Evolutionary conservation across 2,113 vertebrate species (phyloP).

Genomic region (Brachypodius melanocephalos): DNA sequence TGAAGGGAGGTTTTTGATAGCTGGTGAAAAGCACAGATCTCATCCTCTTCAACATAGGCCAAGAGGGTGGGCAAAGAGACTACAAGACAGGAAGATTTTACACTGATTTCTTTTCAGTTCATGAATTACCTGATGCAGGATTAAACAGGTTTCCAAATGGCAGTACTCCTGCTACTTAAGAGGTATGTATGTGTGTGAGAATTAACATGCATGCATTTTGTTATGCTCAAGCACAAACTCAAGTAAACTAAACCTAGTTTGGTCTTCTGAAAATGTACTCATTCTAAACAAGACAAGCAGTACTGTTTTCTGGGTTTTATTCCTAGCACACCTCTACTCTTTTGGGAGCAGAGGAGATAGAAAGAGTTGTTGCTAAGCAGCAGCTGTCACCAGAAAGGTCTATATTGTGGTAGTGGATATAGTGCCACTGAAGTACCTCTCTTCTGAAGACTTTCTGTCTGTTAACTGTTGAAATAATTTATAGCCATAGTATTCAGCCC

Average conservation of each 20-base stretch:
- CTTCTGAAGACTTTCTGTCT: not conserved
- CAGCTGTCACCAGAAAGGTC: not conserved
- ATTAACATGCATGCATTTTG: fast-evolving
- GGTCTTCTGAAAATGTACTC: not conserved
- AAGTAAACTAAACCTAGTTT: not conserved
- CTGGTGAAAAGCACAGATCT: not conserved
- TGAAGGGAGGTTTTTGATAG: not conserved
- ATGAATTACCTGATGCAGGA: not conserved
- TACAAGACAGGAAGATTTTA: not conserved
- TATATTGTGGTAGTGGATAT: not conserved
- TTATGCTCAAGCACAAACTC: not conserved
- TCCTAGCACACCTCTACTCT: not conserved
- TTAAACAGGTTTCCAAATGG: not conserved
- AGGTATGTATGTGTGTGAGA: not conserved
- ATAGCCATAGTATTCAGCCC: not conserved
- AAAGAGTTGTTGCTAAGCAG: not conserved
- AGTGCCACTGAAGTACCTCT: not conserved
- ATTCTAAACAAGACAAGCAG: not conserved
- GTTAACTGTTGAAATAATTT: slow-evolving; percentile 10
- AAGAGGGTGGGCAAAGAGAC: not conserved
- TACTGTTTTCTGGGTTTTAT: not conserved
- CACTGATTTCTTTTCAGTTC: not conserved
- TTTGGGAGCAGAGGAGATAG: not conserved
- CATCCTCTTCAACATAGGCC: not conserved
- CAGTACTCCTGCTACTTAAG: not conserved